phyloP scores from a whole-genome alignment of 2,113 vertebrate genomes.

The Suncus etruscus region DNA sequence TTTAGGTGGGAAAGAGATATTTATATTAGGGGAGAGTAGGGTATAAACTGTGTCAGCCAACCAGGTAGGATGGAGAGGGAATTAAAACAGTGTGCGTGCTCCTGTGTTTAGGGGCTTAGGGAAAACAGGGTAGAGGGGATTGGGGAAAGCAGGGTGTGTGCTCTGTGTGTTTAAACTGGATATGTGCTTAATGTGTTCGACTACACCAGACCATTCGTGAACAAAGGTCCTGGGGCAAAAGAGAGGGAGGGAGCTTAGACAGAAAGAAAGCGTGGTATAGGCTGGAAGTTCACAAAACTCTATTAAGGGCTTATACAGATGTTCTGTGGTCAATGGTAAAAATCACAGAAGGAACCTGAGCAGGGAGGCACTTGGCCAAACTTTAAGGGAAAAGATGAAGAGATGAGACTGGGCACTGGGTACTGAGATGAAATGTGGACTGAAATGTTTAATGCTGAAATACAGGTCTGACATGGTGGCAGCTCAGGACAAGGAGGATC shows the following conservation, averaged over 20 bases:
- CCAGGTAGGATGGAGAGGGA: too few relatives aligned
- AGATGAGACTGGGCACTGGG: too few relatives aligned
- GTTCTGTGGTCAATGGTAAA: not conserved
- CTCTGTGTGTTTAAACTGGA: too few relatives aligned
- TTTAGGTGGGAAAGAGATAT: too few relatives aligned
- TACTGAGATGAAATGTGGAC: not conserved
- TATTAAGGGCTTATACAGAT: not conserved
- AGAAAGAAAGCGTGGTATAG: not conserved
- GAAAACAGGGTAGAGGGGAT: too few relatives aligned
- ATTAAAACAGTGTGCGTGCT: too few relatives aligned
- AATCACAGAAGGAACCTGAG: not conserved
- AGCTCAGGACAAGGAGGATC: not conserved
- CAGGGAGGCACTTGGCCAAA: too few relatives aligned
- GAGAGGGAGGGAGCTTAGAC: not conserved
- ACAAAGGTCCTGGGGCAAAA: not conserved
- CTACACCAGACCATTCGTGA: not conserved
- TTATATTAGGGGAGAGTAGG: too few relatives aligned
- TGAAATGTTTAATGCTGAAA: not conserved
- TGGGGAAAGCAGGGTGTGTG: too few relatives aligned
- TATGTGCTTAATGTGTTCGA: too few relatives aligned
- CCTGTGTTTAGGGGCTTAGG: too few relatives aligned
- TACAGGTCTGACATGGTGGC: not conserved
- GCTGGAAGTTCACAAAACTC: fast-evolving
- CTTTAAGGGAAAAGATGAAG: not conserved
- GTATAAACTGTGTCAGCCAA: too few relatives aligned